Evolutionary conservation across 2,888 invertebrate genomes (phyloP).

Genomic region (Quadriops clusia): DNA sequence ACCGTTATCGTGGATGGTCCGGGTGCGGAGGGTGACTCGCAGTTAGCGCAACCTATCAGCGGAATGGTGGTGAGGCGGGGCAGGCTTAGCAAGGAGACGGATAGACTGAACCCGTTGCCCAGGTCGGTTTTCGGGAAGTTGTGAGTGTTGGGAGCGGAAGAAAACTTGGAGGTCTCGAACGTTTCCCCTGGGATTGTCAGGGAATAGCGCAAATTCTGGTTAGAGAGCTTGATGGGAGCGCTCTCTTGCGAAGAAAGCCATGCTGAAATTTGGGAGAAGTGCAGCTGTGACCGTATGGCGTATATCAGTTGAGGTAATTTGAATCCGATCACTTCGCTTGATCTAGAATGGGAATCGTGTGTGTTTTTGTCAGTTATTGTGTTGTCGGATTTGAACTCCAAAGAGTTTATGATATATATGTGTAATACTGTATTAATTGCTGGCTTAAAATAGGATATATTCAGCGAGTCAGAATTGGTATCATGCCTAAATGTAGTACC

Average conservation of each 20-base stretch:
- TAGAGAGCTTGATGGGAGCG: constrained; percentile 25
- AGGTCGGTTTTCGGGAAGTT: constrained; percentile 60
- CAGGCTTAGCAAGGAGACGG: constrained; percentile 52
- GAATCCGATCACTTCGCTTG: no score
- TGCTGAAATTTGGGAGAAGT: constrained; percentile 93
- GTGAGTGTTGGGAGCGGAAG: constrained; percentile 48
- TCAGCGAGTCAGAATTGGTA: no score
- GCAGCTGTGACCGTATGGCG: constrained; percentile 87
- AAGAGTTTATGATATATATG: no score
- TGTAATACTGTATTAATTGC: no score
- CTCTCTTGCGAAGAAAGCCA: constrained; percentile 55
- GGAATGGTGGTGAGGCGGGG: constrained; percentile 47
- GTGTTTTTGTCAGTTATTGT: no score
- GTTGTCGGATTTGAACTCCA: constrained; percentile 40
- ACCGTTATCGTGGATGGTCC: constrained; percentile 17
- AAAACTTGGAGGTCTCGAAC: constrained; percentile 41
- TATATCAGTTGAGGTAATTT: constrained; percentile 69
- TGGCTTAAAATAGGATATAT: no score
- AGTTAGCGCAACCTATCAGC: constrained; percentile 35
- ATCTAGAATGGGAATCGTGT: no score
- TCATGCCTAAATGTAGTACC: no score
- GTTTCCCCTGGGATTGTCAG: constrained; percentile 56
- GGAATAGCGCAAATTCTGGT: constrained; percentile 50
- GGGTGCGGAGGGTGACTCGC: constrained; percentile 21
- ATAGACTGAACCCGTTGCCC: constrained; percentile 50